Evolutionary conservation across 2,888 invertebrate species (phyloP).

Genomic region (Terebella lapidaria): DNA sequence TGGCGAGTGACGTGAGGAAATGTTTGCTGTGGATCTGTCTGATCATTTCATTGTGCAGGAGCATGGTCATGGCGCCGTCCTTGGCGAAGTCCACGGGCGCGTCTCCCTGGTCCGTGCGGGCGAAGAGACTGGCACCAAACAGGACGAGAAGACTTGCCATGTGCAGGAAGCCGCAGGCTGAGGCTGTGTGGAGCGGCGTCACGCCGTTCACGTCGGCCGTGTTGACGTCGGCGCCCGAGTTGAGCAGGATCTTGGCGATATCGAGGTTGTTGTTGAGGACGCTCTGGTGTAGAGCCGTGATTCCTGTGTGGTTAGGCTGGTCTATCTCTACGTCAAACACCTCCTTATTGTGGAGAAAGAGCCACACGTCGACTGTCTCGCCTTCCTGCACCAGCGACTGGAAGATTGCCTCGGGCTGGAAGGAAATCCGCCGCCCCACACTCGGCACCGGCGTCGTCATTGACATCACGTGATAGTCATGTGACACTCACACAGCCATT

Average conservation of each 20-base stretch:
- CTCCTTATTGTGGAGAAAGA: conserved; percentile 23
- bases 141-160: conserved; percentile 36
- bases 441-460: not conserved
- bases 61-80: conserved; percentile 32
- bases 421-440: conserved; percentile 29
- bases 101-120: conserved; percentile 33
- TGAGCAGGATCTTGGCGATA: conserved; percentile 37
- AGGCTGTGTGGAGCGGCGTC: conserved; percentile 40
- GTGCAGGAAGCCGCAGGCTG: conserved; percentile 40
- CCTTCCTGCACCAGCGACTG: conserved; percentile 42
- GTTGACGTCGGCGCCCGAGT: conserved; percentile 34
- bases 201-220: conserved; percentile 40
- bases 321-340: conserved; percentile 31
- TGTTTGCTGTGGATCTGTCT: conserved; percentile 25
- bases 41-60: conserved; percentile 35
- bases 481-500: too few species aligned
- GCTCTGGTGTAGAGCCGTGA: conserved; percentile 42
- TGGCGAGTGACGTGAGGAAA: not conserved
- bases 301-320: conserved; percentile 36
- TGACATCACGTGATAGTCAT: too few species aligned
- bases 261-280: conserved; percentile 43
- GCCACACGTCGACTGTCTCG: conserved; percentile 34
- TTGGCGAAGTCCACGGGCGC: conserved; percentile 39
- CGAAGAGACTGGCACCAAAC: conserved; percentile 39
- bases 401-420: conserved; percentile 40